A percentile compares a stretch with the other conserved stretches of the same genome.
These are phyloP conservation scores for Pristiophorus japonicus DNA, from an alignment of 2,113 vertebrate genomes.

Conservation along the genomic window DNA sequence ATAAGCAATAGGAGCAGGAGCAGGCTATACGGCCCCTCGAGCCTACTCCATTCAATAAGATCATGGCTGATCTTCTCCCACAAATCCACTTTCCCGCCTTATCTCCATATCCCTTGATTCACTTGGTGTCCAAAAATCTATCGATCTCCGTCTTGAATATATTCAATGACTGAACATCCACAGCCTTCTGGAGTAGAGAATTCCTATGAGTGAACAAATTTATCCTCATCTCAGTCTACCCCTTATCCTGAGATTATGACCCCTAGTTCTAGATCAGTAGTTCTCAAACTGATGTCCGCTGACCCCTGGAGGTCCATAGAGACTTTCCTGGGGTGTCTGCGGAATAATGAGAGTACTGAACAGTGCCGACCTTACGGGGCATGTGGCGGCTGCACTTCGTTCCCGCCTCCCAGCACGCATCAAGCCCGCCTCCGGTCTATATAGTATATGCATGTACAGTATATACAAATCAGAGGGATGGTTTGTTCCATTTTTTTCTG, in stretches of 20 bases:
- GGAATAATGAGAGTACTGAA: too few species aligned
- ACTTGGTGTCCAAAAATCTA: neutral
- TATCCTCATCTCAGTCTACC: neutral
- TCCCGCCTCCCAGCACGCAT: too few species aligned
- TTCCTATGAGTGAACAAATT: neutral
- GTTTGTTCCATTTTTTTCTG: too few species aligned
- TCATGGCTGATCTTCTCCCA: neutral
- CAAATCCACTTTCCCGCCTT: neutral
- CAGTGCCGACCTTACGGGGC: too few species aligned
- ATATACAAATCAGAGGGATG: too few species aligned
- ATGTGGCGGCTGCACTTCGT: too few species aligned
- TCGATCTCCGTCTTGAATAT: neutral
- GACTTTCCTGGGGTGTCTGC: too few species aligned
- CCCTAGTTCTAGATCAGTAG: neutral
- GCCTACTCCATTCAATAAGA: neutral
- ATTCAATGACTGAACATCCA: neutral
- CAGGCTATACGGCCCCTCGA: neutral
- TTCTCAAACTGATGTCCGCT: too few species aligned
- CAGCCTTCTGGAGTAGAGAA: neutral
- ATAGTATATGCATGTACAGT: too few species aligned
- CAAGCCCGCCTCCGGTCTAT: too few species aligned
- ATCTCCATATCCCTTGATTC: neutral
- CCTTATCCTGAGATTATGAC: neutral
- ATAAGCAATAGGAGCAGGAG: neutral
- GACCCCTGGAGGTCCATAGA: too few species aligned